These are phyloP conservation scores for Cephalopachus bancanus DNA, from an alignment of 2,797 vertebrate genomes.

Conservation along the genomic window DNA sequence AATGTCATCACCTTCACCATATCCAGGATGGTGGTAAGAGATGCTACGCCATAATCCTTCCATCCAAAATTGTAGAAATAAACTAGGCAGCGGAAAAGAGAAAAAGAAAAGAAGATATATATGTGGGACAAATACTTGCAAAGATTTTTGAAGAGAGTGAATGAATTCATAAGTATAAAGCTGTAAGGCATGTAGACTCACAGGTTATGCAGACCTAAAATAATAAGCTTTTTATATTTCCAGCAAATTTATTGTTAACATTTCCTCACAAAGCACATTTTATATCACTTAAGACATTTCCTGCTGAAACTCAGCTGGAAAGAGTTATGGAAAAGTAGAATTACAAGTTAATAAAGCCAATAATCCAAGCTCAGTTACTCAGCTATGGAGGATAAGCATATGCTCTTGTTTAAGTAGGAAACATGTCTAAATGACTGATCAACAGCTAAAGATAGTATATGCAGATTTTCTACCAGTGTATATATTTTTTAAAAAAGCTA, in stretches of 20 bases:
- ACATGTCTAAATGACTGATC: conserved; percentile 53
- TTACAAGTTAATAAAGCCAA: conserved; percentile 68
- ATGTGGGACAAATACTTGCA: background rate
- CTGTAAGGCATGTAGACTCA: conserved; percentile 47
- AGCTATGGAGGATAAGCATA: conserved; percentile 58
- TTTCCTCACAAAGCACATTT: conserved; percentile 59
- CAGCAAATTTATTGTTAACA: conserved; percentile 58
- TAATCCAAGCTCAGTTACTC: conserved; percentile 77
- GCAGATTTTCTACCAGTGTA: conserved; percentile 11
- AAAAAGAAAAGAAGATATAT: conserved; percentile 59
- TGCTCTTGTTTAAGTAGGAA: conserved; percentile 71
- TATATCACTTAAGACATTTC: conserved; percentile 65
- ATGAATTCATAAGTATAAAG: conserved; percentile 38
- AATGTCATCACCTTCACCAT: conserved; percentile 99
- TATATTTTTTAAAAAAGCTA: conserved; percentile 1
- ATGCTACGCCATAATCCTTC: conserved; percentile 99
- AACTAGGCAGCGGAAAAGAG: conserved; percentile 90
- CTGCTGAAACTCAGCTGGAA: conserved; percentile 75
- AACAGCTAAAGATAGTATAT: conserved; percentile 24
- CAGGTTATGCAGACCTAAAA: conserved; percentile 11
- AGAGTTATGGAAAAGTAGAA: conserved; percentile 64
- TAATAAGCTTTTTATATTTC: conserved; percentile 42
- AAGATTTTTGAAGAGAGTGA: conserved; percentile 53
- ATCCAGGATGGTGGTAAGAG: conserved; percentile 97
- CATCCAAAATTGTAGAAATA: conserved; percentile 99